These are phyloP conservation scores for Notolepis coatsorum DNA, from an alignment of 2,797 vertebrate species.

Conservation along the genomic window DNA sequence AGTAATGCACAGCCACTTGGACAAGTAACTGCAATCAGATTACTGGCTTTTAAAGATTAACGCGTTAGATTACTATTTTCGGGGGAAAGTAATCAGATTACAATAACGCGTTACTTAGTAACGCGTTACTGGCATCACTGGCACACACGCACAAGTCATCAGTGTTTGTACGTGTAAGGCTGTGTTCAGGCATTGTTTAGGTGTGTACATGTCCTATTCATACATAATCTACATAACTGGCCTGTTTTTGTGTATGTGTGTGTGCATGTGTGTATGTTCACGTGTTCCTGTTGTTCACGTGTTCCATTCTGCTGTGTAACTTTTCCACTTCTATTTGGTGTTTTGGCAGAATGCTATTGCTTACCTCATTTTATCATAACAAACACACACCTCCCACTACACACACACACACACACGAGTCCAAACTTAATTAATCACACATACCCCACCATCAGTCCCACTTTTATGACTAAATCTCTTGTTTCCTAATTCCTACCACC, in stretches of 20 bases:
- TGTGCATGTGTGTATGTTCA: constrained; percentile 6
- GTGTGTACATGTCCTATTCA: constrained; percentile 40
- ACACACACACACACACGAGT: background rate
- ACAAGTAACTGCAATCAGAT: too few species aligned
- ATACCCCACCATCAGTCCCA: background rate
- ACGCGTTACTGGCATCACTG: too few species aligned
- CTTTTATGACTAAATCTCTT: background rate
- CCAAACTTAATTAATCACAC: too few species aligned
- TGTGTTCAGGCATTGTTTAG: background rate
- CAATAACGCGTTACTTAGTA: too few species aligned
- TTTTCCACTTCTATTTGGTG: constrained; percentile 36
- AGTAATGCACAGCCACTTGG: too few species aligned
- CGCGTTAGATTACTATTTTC: too few species aligned
- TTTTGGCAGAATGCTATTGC: constrained; percentile 58
- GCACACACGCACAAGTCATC: too few species aligned
- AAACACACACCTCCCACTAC: constrained; percentile 43
- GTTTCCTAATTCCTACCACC: background rate
- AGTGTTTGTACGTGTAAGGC: background rate
- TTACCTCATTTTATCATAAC: constrained; percentile 54
- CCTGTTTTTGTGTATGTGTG: constrained; percentile 37
- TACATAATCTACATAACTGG: constrained; percentile 15
- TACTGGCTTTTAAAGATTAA: too few species aligned
- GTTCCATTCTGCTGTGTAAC: constrained; percentile 34
- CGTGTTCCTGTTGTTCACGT: constrained; percentile 10
- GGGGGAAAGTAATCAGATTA: too few species aligned